These are phyloP conservation scores for Aspiorhynchus laticeps DNA, from an alignment of 2,113 vertebrate species.

Conservation along the genomic window DNA sequence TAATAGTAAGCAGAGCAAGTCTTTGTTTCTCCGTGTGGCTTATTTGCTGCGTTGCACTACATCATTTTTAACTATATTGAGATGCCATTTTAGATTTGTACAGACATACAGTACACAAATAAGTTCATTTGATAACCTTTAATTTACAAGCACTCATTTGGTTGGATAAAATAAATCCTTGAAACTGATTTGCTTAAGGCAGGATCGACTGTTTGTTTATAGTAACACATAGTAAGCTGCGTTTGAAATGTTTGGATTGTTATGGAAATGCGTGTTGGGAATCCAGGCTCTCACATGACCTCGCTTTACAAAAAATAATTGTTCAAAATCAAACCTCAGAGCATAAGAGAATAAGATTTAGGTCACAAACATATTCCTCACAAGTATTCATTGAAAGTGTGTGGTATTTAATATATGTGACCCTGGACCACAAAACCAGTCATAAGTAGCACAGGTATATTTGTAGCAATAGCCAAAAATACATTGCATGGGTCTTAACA, in stretches of 20 bases:
- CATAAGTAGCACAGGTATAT: no score
- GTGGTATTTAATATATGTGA: background rate
- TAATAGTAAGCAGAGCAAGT: background rate
- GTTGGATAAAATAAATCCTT: no score
- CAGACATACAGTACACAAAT: background rate
- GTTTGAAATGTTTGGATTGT: background rate
- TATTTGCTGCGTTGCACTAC: background rate
- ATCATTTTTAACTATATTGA: no score
- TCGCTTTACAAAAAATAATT: background rate
- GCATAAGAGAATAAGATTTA: background rate
- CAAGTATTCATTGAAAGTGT: background rate
- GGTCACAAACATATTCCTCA: background rate
- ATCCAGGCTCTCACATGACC: background rate
- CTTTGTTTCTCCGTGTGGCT: background rate
- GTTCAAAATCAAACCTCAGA: background rate
- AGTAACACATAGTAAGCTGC: background rate
- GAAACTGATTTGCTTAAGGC: background rate
- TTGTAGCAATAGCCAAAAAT: no score
- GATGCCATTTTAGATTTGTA: background rate
- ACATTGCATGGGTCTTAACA: no score
- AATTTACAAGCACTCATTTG: background rate
- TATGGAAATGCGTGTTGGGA: background rate
- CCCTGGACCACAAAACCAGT: no score
- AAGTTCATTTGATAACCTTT: background rate
- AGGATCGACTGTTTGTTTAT: background rate